Conservation (phyloP, 2,888 invertebrate genomes). For the Agrilus mali region DNA sequence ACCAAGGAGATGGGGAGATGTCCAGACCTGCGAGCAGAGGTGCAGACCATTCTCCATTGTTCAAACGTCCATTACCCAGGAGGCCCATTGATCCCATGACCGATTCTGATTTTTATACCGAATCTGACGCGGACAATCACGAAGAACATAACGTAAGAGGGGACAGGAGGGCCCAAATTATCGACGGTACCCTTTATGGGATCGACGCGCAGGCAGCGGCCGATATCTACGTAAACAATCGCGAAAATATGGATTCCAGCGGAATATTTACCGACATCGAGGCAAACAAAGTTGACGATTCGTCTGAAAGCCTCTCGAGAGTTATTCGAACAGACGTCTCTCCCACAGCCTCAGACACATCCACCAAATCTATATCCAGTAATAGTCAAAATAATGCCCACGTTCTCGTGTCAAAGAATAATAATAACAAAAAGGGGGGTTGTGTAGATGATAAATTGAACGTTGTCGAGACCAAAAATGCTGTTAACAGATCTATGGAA, state of each 20-base stretch:
- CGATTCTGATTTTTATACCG: constrained; percentile 83
- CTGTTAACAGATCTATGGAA: constrained; percentile 1
- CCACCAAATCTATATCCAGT: constrained; percentile 41
- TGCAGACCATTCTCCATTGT: constrained; percentile 57
- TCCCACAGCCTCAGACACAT: constrained; percentile 48
- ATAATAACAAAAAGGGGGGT: constrained; percentile 5
- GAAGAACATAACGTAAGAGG: constrained; percentile 56
- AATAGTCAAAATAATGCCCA: constrained; percentile 34
- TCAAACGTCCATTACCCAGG: constrained; percentile 37
- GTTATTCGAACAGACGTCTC: constrained; percentile 39
- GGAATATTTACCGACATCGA: constrained; percentile 82
- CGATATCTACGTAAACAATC: constrained; percentile 39
- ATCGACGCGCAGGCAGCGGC: constrained; percentile 40
- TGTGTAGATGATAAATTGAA: constrained; percentile 7
- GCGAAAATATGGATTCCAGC: constrained; percentile 82
- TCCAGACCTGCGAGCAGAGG: constrained; percentile 75
- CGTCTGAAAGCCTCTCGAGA: constrained; percentile 20
- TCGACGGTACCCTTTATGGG: constrained; percentile 82
- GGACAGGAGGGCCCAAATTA: constrained; percentile 69
- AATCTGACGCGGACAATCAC: constrained; percentile 79
- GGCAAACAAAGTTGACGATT: constrained; percentile 46
- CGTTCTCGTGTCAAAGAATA: neutral
- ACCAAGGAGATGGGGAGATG: constrained; percentile 86
- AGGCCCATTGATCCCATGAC: constrained; percentile 76
- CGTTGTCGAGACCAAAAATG: constrained; percentile 2